These are phyloP conservation scores for Mesorhabditis sp. DNA, from an alignment of 2,888 invertebrate species.

Conservation along the genomic window DNA sequence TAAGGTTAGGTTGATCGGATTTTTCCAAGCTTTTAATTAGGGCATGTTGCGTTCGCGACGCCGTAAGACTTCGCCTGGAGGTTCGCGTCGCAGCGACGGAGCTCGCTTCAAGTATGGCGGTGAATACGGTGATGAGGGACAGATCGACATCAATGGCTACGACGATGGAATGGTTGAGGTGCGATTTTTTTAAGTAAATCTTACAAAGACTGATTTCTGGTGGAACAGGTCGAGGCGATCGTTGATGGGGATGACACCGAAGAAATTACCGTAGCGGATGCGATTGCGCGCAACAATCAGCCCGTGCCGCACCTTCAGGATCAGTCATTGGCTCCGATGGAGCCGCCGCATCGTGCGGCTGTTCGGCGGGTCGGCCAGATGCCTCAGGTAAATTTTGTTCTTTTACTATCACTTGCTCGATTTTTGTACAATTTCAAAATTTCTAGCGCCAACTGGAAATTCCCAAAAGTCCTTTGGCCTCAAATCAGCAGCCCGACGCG, in stretches of 20 bases:
- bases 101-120: not conserved
- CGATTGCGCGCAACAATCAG: no score
- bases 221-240: not conserved
- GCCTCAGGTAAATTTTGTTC: not conserved
- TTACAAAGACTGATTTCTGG: not conserved
- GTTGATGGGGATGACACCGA: not conserved
- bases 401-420: no score
- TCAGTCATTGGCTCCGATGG: no score
- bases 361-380: not conserved
- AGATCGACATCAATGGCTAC: not conserved
- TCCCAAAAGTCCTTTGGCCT: no score
- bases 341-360: conserved; percentile 1
- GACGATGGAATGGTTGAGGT: not conserved
- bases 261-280: no score
- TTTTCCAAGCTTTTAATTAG: not conserved
- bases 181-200: not conserved
- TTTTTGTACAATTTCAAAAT: no score
- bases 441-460: no score
- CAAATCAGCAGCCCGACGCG: no score
- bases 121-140: not conserved
- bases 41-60: not conserved
- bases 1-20: not conserved
- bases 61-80: not conserved
- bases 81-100: not conserved
- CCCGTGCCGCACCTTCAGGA: no score